Percentiles rank a stretch among this genome's conserved stretches.
Conservation (phyloP, 2,797 vertebrate species). For the Tiaroga cobitis region DNA sequence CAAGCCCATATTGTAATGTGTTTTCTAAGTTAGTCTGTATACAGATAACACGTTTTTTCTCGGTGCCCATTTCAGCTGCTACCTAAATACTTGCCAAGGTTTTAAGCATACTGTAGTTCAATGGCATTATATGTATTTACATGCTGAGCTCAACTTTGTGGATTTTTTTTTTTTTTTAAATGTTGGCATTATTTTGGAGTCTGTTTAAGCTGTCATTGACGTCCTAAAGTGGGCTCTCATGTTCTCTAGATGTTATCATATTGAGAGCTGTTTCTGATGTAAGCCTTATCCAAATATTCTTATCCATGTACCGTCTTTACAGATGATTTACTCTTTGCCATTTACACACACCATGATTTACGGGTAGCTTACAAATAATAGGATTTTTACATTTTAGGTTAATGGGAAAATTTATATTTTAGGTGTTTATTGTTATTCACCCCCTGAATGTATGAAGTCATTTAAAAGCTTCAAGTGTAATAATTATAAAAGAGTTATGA, state of each 20-base stretch:
- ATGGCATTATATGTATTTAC: conserved; percentile 24
- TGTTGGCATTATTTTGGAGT: not conserved
- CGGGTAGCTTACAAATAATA: not conserved
- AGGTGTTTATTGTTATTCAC: not conserved
- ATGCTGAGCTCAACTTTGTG: not conserved
- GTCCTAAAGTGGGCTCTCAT: not conserved
- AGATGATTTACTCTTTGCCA: not conserved
- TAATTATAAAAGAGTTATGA: not conserved
- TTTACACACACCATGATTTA: not conserved
- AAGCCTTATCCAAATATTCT: not conserved
- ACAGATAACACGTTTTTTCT: not conserved
- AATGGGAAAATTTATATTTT: not conserved
- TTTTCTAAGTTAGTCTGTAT: not conserved
- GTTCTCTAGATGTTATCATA: not conserved
- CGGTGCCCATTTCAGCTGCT: conserved; percentile 21
- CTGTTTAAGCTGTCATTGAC: conserved; percentile 5
- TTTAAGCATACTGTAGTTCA: conserved; percentile 4
- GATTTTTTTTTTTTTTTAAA: not conserved
- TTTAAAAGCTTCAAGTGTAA: not conserved
- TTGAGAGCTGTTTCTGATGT: not conserved
- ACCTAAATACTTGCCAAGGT: not conserved
- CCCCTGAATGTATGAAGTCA: not conserved
- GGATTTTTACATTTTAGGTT: not conserved
- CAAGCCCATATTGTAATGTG: not conserved
- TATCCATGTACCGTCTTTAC: not conserved